These are phyloP conservation scores for Nephrotoma guestfalica DNA, from an alignment of 2,888 invertebrate species.

Conservation along the genomic window DNA sequence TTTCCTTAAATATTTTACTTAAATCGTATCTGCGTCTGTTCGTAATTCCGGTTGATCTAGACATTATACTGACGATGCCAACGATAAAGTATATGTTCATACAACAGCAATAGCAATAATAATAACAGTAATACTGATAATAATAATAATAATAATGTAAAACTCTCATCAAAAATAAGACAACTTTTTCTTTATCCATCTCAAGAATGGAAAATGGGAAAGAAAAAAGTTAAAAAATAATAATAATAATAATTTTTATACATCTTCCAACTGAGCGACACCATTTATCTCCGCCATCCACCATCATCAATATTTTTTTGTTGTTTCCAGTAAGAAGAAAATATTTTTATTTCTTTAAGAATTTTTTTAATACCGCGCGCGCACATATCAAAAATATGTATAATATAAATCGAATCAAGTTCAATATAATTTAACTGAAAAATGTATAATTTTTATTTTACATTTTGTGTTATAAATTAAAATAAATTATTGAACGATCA, in stretches of 20 bases:
- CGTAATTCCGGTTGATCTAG: background rate
- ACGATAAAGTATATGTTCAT: background rate
- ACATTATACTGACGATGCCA: background rate
- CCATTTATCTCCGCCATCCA: constrained; percentile 4
- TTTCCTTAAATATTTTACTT: background rate
- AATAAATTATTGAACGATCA: constrained; percentile 6
- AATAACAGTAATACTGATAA: background rate
- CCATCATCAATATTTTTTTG: constrained; percentile 1
- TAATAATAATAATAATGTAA: background rate
- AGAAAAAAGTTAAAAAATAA: background rate
- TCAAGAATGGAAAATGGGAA: background rate
- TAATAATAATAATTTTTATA: constrained; percentile 1
- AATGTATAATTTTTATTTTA: background rate
- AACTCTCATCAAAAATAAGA: constrained; percentile 2
- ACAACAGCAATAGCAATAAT: background rate
- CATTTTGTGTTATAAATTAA: constrained; percentile 3
- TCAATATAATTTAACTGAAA: constrained; percentile 1
- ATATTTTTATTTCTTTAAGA: background rate
- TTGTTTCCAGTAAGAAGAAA: background rate
- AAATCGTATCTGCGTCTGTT: background rate
- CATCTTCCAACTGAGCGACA: constrained; percentile 3
- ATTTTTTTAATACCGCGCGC: background rate
- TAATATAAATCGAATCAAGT: background rate
- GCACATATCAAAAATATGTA: constrained; percentile 1
- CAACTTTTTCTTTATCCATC: constrained; percentile 1